Percentiles rank a stretch among this genome's conserved stretches.
Evolutionary conservation across 2,888 invertebrate species (phyloP).

Genomic region (Coremacera marginata): DNA sequence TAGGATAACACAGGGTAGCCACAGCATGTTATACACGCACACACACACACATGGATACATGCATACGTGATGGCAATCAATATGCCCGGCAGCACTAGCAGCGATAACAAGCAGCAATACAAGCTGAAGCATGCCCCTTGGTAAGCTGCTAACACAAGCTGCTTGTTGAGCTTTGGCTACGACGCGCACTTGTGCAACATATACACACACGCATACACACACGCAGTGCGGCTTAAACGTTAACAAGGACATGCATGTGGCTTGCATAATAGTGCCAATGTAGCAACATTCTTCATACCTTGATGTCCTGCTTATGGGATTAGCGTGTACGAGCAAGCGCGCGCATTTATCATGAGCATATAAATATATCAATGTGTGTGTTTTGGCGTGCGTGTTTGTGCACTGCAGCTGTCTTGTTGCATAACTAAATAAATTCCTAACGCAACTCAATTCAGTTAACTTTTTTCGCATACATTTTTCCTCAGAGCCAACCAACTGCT

Average conservation of each 20-base stretch:
- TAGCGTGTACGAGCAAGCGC: not conserved
- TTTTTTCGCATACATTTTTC: not conserved
- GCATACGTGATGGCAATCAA: not conserved
- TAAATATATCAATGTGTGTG: not conserved
- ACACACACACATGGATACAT: not conserved
- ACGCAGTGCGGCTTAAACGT: not conserved
- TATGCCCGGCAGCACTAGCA: not conserved
- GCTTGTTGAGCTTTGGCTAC: not conserved
- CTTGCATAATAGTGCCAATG: not conserved
- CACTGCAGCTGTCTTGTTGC: slow-evolving; percentile 1
- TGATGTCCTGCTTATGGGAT: not conserved
- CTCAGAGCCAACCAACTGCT: not conserved
- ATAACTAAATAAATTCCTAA: slow-evolving; percentile 10
- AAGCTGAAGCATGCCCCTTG: not conserved
- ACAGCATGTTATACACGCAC: not conserved
- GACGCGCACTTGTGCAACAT: not conserved
- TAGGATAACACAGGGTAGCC: not conserved
- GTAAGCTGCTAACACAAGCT: not conserved
- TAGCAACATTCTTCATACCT: not conserved
- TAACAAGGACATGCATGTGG: slow-evolving; percentile 3
- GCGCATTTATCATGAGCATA: not conserved
- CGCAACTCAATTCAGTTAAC: slow-evolving; percentile 25
- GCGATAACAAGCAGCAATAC: not conserved
- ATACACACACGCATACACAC: not conserved
- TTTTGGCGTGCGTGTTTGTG: not conserved